Conservation (phyloP, 2,113 vertebrate genomes). For the Rhegmatorhina hoffmannsi region DNA sequence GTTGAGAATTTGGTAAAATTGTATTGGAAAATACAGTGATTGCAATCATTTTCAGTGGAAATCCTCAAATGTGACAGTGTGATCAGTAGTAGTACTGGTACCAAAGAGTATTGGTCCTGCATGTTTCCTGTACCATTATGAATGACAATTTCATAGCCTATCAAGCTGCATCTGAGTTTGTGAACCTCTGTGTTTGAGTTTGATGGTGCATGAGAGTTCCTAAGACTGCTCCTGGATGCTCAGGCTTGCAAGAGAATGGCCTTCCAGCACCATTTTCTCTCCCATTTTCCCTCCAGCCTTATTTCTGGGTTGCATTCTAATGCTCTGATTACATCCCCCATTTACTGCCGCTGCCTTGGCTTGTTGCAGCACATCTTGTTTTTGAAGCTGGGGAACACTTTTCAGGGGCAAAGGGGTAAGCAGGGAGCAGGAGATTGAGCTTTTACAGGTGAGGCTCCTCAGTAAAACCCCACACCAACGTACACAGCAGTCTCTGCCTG, state of each 20-base stretch:
- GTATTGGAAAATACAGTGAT: rapidly evolving
- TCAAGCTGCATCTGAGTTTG: neutral
- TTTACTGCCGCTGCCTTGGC: neutral
- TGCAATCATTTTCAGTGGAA: neutral
- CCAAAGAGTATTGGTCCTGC: neutral
- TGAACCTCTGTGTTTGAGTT: neutral
- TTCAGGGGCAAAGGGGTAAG: neutral
- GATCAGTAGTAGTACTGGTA: neutral
- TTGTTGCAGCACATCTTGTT: neutral
- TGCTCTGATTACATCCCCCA: neutral
- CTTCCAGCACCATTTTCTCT: neutral
- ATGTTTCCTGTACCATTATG: neutral
- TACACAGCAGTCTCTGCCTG: neutral
- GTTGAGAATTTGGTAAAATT: neutral
- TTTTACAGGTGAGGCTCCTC: neutral
- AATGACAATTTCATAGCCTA: neutral
- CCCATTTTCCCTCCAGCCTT: neutral
- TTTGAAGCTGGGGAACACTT: neutral
- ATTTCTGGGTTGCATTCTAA: neutral
- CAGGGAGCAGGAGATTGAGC: neutral
- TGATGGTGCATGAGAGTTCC: neutral
- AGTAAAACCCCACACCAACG: neutral
- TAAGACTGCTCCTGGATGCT: neutral
- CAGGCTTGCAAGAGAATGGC: neutral
- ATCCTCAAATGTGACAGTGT: neutral